Base-by-base conservation (phyloP, 53 echinoderm and acorn worm genomes). In the Astropecten irregularis region DNA sequence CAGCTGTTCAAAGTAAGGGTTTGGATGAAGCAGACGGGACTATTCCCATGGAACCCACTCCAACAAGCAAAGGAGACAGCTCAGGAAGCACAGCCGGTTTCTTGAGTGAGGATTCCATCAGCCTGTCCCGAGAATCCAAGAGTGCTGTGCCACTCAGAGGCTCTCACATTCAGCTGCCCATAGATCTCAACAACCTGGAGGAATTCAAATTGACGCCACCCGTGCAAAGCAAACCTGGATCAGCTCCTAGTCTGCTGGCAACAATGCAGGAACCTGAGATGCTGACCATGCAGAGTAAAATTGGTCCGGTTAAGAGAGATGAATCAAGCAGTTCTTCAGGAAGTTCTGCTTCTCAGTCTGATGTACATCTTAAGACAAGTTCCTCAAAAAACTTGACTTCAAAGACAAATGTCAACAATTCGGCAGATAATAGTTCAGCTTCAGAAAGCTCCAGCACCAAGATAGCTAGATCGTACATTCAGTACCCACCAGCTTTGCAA, bases 401-500 rank as follows among this genome's bases (percentile, higher is more conserved):
- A n/a, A n/a, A n/a, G n/a, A n/a, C n/a, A n/a, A n/a, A n/a, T n/a
- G 27, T 62, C 18, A 46, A 79, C 32, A 20, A 25, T 61, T 79
- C 79, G 9, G 14, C 21, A 47, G 48, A 31, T 11, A 79, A 44
- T n/a, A 79, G 61, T 20, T 18, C 62, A 48, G 48, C 62, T 46
- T 61, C 79, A 9, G 79, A 79, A 62, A 61, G 42, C 31, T 61
- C 79, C 33, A 79, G 46, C 44, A 79, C 62, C 5, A 60, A 79
- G 79, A 79, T 79, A 9, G 85, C 90, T 19, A 81, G 87, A 21
- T 86, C 93, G 13, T 93, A 91, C 64, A 93, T 96, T 37, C 88
- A 93, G 19, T 96, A 96, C 84, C 96, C 96, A 34, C 82, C 87
- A 30, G 88, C 88, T 40, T 81, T 92, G 69, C 92, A 92, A 53